A percentile compares a stretch with the other conserved stretches of the same genome.
Conservation (phyloP, 2,113 vertebrate genomes). For the Eubucco bourcierii region DNA sequence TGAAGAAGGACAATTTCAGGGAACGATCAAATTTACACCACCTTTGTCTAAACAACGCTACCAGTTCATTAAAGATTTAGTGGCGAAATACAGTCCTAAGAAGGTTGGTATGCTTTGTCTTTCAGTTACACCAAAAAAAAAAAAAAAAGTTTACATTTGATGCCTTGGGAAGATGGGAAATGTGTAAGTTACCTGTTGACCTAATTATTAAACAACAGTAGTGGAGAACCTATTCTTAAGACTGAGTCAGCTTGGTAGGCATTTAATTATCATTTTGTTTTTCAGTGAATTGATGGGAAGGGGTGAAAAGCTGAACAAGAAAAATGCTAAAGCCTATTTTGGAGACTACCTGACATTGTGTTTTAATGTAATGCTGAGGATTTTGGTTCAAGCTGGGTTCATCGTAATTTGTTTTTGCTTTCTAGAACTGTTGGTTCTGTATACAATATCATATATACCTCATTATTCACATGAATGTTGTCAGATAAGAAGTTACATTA, state of each 20-base stretch:
- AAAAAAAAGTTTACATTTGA: background rate
- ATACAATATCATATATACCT: fast-evolving
- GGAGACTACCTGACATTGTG: background rate
- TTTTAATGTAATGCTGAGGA: background rate
- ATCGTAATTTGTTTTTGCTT: background rate
- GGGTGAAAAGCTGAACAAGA: background rate
- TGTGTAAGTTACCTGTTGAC: background rate
- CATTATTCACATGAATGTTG: background rate
- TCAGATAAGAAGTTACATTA: background rate
- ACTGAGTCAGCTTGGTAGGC: background rate
- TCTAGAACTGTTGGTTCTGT: background rate
- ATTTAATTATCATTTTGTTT: background rate
- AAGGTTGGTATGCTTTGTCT: slow-evolving; percentile 80
- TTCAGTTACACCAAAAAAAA: background rate
- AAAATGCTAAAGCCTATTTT: background rate
- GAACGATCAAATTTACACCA: slow-evolving; percentile 78
- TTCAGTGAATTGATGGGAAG: background rate
- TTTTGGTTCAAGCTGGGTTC: background rate
- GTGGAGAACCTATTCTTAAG: background rate
- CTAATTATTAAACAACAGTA: background rate
- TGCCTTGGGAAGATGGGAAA: background rate
- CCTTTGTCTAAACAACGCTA: slow-evolving; percentile 85
- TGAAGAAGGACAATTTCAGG: slow-evolving; percentile 13
- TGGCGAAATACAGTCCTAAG: slow-evolving; percentile 78
- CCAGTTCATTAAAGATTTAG: slow-evolving; percentile 85